Conservation (phyloP, 2,113 vertebrate genomes). For the Turdus rufiventris region DNA sequence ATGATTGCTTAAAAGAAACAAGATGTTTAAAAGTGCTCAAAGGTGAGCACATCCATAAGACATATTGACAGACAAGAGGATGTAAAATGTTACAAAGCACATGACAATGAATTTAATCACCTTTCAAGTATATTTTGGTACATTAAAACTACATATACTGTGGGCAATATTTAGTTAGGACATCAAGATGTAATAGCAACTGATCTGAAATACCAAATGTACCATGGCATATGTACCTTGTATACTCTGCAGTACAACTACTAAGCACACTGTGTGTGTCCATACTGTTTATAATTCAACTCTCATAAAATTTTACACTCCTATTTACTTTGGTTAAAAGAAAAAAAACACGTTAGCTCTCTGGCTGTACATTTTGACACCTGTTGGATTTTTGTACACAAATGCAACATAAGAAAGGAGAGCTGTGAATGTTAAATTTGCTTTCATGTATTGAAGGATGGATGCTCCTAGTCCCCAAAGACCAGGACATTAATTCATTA, state of each 20-base stretch:
- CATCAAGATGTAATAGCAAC: background rate
- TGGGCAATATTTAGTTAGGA: background rate
- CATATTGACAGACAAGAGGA: background rate
- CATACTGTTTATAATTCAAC: background rate
- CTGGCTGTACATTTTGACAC: background rate
- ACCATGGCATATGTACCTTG: background rate
- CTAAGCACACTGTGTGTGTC: background rate
- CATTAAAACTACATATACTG: background rate
- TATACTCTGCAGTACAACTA: background rate
- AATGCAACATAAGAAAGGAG: accelerated
- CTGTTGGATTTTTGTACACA: background rate
- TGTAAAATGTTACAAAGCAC: background rate
- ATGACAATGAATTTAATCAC: background rate
- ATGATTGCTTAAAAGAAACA: constrained; percentile 18
- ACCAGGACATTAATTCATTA: background rate
- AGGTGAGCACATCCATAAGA: constrained; percentile 17
- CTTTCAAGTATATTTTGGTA: background rate
- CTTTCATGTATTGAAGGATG: background rate
- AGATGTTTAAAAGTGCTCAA: background rate
- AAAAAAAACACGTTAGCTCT: background rate
- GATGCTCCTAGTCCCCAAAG: background rate
- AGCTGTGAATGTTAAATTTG: background rate
- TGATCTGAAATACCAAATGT: background rate
- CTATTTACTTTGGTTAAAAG: background rate
- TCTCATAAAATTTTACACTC: background rate